Conservation (phyloP, 2,888 invertebrate genomes). For the Amphipyra berbera region DNA sequence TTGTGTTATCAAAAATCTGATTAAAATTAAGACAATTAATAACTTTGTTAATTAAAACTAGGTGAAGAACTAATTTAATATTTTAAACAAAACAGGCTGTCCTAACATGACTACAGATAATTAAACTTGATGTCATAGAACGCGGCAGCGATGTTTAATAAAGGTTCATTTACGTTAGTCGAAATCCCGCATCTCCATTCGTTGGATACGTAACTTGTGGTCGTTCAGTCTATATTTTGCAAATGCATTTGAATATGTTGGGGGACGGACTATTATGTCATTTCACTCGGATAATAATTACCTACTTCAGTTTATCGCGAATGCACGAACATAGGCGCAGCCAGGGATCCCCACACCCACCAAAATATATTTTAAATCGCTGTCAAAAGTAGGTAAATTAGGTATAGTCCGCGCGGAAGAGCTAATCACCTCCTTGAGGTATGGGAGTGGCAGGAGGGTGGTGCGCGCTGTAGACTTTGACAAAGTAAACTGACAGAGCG, state of each 20-base stretch:
- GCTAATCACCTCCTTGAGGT: too few species aligned
- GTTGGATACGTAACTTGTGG: slow-evolving; percentile 14
- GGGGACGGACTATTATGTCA: slow-evolving; percentile 75
- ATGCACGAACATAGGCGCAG: slow-evolving; percentile 18
- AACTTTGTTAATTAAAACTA: slow-evolving; percentile 1
- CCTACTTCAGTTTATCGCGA: slow-evolving; percentile 27
- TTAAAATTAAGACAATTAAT: neutral
- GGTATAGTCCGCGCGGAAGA: too few species aligned
- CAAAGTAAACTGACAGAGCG: too few species aligned
- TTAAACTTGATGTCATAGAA: slow-evolving; percentile 15
- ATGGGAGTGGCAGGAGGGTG: too few species aligned
- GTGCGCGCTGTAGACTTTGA: too few species aligned
- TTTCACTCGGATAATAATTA: slow-evolving; percentile 41
- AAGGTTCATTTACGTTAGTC: slow-evolving; percentile 15
- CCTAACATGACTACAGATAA: slow-evolving; percentile 14
- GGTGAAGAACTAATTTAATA: neutral
- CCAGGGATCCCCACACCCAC: neutral
- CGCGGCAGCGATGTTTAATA: slow-evolving; percentile 18
- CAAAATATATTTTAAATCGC: too few species aligned
- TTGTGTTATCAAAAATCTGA: neutral
- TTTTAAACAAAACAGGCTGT: slow-evolving; percentile 24
- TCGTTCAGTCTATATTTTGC: slow-evolving; percentile 66
- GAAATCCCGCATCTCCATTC: slow-evolving; percentile 20
- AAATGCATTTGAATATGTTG: slow-evolving; percentile 70
- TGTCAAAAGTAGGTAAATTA: too few species aligned